Base-by-base conservation (phyloP, 2,797 vertebrate species). In the Amblyopsis hoosieri region DNA sequence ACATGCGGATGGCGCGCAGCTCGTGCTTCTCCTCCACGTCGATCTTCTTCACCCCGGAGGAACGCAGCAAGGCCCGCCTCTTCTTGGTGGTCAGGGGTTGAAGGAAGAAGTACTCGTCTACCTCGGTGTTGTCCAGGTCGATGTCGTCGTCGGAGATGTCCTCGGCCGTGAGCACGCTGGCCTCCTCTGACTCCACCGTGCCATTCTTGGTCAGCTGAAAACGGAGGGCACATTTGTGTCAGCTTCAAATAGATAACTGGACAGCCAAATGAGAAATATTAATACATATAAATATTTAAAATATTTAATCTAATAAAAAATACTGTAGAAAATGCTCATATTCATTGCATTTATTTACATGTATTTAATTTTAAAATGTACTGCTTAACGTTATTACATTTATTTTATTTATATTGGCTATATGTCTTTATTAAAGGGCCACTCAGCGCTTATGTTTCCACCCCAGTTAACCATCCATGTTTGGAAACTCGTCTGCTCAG, bases 51-150 rank as follows among this genome's bases (percentile, higher is more conserved):
- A 99, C 97, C 1, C 98, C 98, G 0, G 97, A 99, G 10, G 96
- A 92, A 63, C 98, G 92, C 60, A 99, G 91, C 85, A 99, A 89
- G 0, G 95, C 95, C 53, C 98, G 90, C 0, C 98, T 92, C 74
- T 99, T 99, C 80, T 97, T 99, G n/a, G 98, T 99, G 6, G 96
- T 96, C 58, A 99, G 89, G 6, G 98, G 98, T 89, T 99, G 98
- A 55, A 99, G 91, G 80, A 99, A 99, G 91, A 99, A 99, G 85
- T 99, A 99, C 84, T 99, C 98, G 0, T 99, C 97, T n/a, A 99
- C 97, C 81, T 99, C 97, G 0, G 96, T 98, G 94, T 98, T 98
- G 92, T 99, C 97, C 56, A 99, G 91, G 76, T 99, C 97, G 48
- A 99, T 96, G 78, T 99, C 98, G 5, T 99, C 96, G 33, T 99